Evolutionary conservation across 2,888 invertebrate species (phyloP).

Genomic region (Alsophila aescularia): DNA sequence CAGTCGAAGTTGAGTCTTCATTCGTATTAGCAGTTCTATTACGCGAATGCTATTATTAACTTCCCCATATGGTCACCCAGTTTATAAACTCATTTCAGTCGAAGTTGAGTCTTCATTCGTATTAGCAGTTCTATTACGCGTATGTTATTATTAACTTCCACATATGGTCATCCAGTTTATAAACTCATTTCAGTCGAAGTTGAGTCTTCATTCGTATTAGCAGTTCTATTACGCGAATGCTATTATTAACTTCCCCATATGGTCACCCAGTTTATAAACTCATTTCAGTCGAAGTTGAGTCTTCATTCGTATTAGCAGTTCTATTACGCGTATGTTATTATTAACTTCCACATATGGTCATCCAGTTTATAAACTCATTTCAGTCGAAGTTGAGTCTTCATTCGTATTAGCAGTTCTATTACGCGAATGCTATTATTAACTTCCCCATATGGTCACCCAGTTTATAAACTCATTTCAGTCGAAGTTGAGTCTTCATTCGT

Average conservation of each 20-base stretch:
- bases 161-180: too few species aligned
- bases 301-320: conserved; percentile 1
- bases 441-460: neutral
- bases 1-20: conserved; percentile 5
- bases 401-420: neutral
- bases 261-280: too few species aligned
- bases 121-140: neutral
- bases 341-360: conserved; percentile 1
- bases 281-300: conserved; percentile 9
- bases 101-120: conserved; percentile 4
- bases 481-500: conserved; percentile 4
- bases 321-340: conserved; percentile 3
- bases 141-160: conserved; percentile 10
- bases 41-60: conserved; percentile 10
- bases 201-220: conserved; percentile 1
- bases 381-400: conserved; percentile 5
- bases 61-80: neutral
- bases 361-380: conserved; percentile 11
- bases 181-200: conserved; percentile 10
- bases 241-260: conserved; percentile 7
- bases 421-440: conserved; percentile 10
- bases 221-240: conserved; percentile 1
- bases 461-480: conserved; percentile 9
- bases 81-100: conserved; percentile 9
- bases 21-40: neutral